A percentile compares a stretch with the other conserved stretches of the same genome.
phyloP scores from a whole-genome alignment of 2,797 vertebrate genomes.

The Malurus splendens region DNA sequence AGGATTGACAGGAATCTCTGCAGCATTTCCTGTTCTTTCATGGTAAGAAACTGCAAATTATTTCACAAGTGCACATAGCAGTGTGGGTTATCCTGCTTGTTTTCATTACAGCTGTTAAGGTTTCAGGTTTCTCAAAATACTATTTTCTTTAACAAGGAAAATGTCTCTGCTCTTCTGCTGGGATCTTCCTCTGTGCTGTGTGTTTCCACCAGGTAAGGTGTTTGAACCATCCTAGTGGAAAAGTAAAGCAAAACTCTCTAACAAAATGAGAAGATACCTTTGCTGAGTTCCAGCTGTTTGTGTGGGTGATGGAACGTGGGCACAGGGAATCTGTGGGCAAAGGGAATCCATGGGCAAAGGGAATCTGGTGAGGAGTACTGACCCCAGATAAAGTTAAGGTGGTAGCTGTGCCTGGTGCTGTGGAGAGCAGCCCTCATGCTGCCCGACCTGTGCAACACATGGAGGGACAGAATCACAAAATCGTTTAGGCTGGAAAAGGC shows the following conservation, averaged over 20 bases:
- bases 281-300: background rate
- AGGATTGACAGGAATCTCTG: background rate
- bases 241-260: background rate
- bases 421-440: fast-evolving
- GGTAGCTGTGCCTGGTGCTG: background rate
- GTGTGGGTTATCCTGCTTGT: background rate
- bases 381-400: background rate
- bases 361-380: background rate
- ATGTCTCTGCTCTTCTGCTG: background rate
- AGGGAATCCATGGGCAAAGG: background rate
- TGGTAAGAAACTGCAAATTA: background rate
- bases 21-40: fast-evolving
- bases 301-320: background rate
- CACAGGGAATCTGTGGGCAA: background rate
- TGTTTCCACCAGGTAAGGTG: background rate
- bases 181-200: background rate
- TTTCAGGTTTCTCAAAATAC: background rate
- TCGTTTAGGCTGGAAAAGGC: background rate
- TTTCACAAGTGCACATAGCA: background rate
- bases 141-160: background rate
- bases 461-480: background rate
- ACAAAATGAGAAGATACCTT: background rate
- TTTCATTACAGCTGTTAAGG: background rate
- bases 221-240: background rate
- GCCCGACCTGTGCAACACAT: fast-evolving